phyloP scores from a whole-genome alignment of 2,113 vertebrate genomes.

The Scatophagus argus region DNA sequence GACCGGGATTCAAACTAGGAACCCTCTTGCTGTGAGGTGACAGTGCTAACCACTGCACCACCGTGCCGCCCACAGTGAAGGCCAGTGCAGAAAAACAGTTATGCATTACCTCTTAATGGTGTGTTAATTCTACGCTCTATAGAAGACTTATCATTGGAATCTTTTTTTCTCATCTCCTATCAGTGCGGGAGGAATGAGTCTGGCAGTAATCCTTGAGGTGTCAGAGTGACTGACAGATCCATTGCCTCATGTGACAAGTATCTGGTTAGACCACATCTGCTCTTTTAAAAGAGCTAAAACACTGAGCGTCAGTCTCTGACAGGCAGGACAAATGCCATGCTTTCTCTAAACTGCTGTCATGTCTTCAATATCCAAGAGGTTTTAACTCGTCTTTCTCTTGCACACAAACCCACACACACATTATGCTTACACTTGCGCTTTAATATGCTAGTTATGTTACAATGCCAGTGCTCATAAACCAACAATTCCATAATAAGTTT shows the following conservation, averaged over 20 bases:
- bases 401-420: constrained; percentile 2
- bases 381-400: constrained; percentile 14
- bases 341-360: constrained; percentile 43
- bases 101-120: not conserved
- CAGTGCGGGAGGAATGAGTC: constrained; percentile 40
- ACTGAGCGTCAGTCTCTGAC: constrained; percentile 56
- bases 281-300: constrained; percentile 54
- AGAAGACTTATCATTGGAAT: constrained; percentile 10
- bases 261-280: constrained; percentile 61
- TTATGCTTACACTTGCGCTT: not conserved
- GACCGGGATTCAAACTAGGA: too few relatives aligned
- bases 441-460: constrained; percentile 38
- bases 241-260: constrained; percentile 67
- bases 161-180: constrained; percentile 43
- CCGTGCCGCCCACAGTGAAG: too few relatives aligned
- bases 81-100: not conserved
- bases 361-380: constrained; percentile 22
- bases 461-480: constrained; percentile 39
- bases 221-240: constrained; percentile 66
- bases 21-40: too few relatives aligned
- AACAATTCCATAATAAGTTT: constrained; percentile 39
- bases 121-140: not conserved
- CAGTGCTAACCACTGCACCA: too few relatives aligned
- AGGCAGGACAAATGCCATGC: constrained; percentile 38
- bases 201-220: constrained; percentile 54